Base-by-base conservation (phyloP, 2,888 invertebrate species). In the Drosophila ezoana region DNA sequence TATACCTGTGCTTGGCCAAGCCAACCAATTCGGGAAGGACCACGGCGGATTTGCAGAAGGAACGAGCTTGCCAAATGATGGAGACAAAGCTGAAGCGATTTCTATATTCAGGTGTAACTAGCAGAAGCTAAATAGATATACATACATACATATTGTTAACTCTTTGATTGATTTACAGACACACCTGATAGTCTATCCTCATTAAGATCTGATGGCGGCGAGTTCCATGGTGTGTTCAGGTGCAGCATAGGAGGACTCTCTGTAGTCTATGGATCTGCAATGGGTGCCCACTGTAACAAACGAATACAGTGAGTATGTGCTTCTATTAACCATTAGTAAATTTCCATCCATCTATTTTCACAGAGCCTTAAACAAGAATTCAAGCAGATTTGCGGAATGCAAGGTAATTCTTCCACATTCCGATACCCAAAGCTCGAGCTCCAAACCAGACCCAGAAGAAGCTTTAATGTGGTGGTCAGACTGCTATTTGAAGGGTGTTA, bases 401-500 rank as follows among this genome's bases (percentile, higher is more conserved):
- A 45, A 59, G 13, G n/a, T 45, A 0, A 13, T 45, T 2, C 33
- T 52, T 8, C 1, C 33, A 11, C 3, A 10, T 11, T 9, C 28
- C 0, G 11, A 11, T 1, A 4, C 0, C 2, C n/a, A 16, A n/a
- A 18, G 3, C 9, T 10, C 9, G 6, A 4, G 0, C 8, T 1
- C 16, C 14, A 11, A 20, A 4, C 38, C 60, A n/a, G n/a, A 18
- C 3, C 18, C 48, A 3, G 4, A 32, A 1, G 14, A 53, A 5
- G n/a, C 48, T 3, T 10, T 44, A 6, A 4, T 8, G 1, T 61
- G 62, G 65, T 65, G 53, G 43, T 14, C 53, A 4, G 52, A 52
- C 4, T 65, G 53, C 14, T 13, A 2, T 0, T 9, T 65, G 14
- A 53, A 35, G 10, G 20, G 13, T 37, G 16, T 54, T 3, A 0